phyloP scores from a whole-genome alignment of 2,797 vertebrate species.

The Crypturellus tataupa region DNA sequence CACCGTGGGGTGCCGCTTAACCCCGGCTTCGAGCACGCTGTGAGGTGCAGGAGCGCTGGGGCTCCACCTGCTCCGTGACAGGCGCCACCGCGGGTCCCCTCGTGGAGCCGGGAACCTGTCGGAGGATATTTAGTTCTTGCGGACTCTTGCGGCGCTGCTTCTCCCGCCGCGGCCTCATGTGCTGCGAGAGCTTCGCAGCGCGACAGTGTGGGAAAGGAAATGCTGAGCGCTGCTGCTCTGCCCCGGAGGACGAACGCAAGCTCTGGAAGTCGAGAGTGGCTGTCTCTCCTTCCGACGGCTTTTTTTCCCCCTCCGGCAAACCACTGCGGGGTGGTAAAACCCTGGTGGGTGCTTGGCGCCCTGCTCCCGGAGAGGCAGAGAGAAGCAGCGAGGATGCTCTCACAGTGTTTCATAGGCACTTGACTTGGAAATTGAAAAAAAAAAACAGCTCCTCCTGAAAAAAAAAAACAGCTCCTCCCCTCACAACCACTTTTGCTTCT shows the following conservation, averaged over 20 bases:
- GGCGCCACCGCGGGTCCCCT: fast-evolving
- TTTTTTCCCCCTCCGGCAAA: background rate
- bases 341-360: background rate
- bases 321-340: background rate
- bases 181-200: background rate
- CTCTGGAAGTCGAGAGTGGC: background rate
- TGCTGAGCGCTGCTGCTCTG: background rate
- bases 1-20: background rate
- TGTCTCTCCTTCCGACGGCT: background rate
- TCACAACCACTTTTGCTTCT: background rate
- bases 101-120: background rate
- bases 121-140: background rate
- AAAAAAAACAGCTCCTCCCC: background rate
- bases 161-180: background rate
- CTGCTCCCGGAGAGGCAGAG: background rate
- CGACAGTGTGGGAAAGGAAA: background rate
- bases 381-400: background rate
- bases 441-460: background rate
- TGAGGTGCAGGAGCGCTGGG: fast-evolving
- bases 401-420: background rate
- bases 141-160: background rate
- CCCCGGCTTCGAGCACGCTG: fast-evolving
- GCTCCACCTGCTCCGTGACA: fast-evolving
- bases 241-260: background rate
- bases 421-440: background rate